A percentile compares a stretch with the other conserved stretches of the same genome.
Conservation (phyloP, 2,888 invertebrate genomes). For the Cosmopolites sordidus region DNA sequence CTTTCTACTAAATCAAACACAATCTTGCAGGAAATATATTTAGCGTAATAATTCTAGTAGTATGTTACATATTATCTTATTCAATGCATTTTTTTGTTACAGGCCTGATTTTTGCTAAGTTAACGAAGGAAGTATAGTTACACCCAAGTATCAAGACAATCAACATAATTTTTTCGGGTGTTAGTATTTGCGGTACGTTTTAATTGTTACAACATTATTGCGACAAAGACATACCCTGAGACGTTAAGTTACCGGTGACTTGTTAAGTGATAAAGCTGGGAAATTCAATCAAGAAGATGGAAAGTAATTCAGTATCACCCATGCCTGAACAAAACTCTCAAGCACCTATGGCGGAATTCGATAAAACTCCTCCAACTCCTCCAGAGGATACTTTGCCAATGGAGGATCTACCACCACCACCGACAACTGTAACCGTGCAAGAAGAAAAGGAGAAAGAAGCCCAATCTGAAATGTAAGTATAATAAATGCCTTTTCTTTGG, state of each 20-base stretch:
- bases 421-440: constrained; percentile 52
- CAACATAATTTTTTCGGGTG: too few species aligned
- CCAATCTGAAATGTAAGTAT: constrained; percentile 27
- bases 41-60: background rate
- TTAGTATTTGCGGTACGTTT: too few species aligned
- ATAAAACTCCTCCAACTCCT: constrained; percentile 65
- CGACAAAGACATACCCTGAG: too few species aligned
- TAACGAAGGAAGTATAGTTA: too few species aligned
- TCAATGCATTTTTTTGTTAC: constrained; percentile 6
- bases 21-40: background rate
- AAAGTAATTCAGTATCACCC: constrained; percentile 65
- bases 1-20: background rate
- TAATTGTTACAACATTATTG: too few species aligned
- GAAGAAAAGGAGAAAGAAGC: constrained; percentile 53
- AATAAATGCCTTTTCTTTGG: too few species aligned
- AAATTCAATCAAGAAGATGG: constrained; percentile 47
- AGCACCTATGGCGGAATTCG: constrained; percentile 67
- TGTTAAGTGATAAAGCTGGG: constrained; percentile 2
- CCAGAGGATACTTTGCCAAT: constrained; percentile 53
- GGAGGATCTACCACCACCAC: constrained; percentile 64
- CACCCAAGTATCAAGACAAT: too few species aligned
- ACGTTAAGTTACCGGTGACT: too few species aligned
- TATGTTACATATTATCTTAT: too few species aligned
- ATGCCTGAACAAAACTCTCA: constrained; percentile 63
- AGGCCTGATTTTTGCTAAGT: background rate